These are phyloP conservation scores for Carlito syrichta DNA, from an alignment of 2,113 vertebrate species.

Conservation along the genomic window DNA sequence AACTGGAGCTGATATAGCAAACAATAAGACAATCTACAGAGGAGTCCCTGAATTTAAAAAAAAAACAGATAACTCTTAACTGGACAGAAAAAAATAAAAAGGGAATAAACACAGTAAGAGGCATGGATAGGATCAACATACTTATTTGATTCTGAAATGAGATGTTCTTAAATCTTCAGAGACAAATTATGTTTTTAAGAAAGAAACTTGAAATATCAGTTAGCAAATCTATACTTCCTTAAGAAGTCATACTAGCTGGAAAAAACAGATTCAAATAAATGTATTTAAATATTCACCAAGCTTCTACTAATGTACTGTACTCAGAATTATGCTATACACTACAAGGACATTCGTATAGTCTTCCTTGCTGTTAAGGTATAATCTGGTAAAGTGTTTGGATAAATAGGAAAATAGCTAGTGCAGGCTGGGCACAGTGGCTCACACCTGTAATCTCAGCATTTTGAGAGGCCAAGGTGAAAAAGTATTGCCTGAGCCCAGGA, in stretches of 20 bases:
- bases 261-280: neutral
- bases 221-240: neutral
- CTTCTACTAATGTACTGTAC: neutral
- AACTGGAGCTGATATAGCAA: neutral
- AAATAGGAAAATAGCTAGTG: neutral
- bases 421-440: no score
- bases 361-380: neutral
- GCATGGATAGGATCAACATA: neutral
- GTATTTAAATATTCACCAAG: neutral
- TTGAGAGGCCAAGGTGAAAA: no score
- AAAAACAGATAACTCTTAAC: neutral
- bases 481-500: no score
- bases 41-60: neutral
- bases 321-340: neutral
- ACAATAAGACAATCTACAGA: neutral
- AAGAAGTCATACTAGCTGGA: neutral
- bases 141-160: neutral
- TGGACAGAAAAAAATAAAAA: neutral
- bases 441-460: no score
- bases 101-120: neutral
- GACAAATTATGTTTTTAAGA: no score
- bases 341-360: neutral
- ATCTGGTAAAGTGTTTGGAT: neutral
- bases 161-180: neutral
- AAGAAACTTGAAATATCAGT: neutral